A percentile compares a stretch with the other conserved stretches of the same genome.
phyloP scores from a whole-genome alignment of 2,888 invertebrate genomes.

The Parapristionchus giblindavisi region DNA sequence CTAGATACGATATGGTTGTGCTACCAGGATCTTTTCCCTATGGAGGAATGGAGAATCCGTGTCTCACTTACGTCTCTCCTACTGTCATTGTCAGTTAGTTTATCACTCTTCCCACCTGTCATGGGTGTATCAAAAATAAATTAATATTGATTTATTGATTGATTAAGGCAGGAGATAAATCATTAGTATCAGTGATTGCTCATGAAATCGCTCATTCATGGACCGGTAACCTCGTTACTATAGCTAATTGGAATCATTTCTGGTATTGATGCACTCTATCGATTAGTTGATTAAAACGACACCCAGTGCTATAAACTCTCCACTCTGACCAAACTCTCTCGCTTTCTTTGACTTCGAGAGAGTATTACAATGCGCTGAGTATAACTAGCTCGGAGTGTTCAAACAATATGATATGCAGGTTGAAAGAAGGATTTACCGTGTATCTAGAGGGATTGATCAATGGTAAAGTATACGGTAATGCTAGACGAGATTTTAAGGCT shows the following conservation, averaged over 20 bases:
- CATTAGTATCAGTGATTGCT: slow-evolving; percentile 86
- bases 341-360: too few relatives aligned
- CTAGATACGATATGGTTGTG: slow-evolving; percentile 82
- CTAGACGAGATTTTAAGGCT: slow-evolving; percentile 81
- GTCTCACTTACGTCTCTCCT: slow-evolving; percentile 91
- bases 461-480: slow-evolving; percentile 78
- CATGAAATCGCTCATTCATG: slow-evolving; percentile 95
- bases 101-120: too few relatives aligned
- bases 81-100: slow-evolving; percentile 74
- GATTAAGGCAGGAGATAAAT: slow-evolving; percentile 82
- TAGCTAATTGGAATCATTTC: slow-evolving; percentile 89
- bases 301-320: too few relatives aligned
- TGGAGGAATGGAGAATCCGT: slow-evolving; percentile 97
- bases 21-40: slow-evolving; percentile 91
- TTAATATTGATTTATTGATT: not conserved
- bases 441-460: slow-evolving; percentile 87
- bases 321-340: too few relatives aligned
- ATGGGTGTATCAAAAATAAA: too few relatives aligned
- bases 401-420: slow-evolving; percentile 66
- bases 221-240: slow-evolving; percentile 93
- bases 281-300: too few relatives aligned
- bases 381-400: too few relatives aligned
- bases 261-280: too few relatives aligned
- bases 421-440: slow-evolving; percentile 92
- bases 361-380: too few relatives aligned